phyloP scores from a whole-genome alignment of 2,888 invertebrate genomes.

The Sphaerophoria taeniata region DNA sequence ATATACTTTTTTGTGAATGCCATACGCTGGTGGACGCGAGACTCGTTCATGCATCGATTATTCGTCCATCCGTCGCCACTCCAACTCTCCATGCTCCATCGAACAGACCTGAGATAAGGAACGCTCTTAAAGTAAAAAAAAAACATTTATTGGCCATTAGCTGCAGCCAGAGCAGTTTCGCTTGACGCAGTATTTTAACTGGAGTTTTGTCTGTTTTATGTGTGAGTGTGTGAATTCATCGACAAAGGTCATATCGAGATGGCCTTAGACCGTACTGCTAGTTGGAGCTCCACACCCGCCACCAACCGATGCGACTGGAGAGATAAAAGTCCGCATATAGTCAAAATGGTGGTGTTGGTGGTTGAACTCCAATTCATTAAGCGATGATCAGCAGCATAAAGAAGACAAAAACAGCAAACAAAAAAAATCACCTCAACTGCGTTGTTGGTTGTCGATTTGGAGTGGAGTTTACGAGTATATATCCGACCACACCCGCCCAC shows the following conservation, averaged over 20 bases:
- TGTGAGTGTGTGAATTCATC: conserved; percentile 23
- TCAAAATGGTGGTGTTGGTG: conserved; percentile 42
- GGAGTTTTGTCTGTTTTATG: neutral
- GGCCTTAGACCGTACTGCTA: conserved; percentile 4
- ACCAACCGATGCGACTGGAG: conserved; percentile 21
- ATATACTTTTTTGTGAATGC: too few relatives aligned
- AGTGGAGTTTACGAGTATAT: neutral
- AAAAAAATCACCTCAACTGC: too few relatives aligned
- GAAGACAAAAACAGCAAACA: too few relatives aligned
- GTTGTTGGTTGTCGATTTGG: too few relatives aligned
- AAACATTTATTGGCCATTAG: conserved; percentile 69
- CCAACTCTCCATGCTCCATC: conserved; percentile 25
- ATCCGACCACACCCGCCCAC: conserved; percentile 53
- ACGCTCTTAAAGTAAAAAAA: conserved; percentile 13
- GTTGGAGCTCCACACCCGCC: neutral
- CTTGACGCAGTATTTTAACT: conserved; percentile 27
- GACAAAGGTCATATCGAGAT: conserved; percentile 60
- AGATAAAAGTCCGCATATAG: conserved; percentile 51
- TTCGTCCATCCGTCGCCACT: conserved; percentile 40
- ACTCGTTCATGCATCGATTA: conserved; percentile 59
- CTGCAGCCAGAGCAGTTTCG: conserved; percentile 13
- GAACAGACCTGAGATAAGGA: conserved; percentile 39
- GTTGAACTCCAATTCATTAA: conserved; percentile 66
- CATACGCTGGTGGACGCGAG: conserved; percentile 10
- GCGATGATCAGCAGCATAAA: conserved; percentile 52